These are phyloP conservation scores for Habroteleia sp. DNA, from an alignment of 2,888 invertebrate genomes.

Conservation along the genomic window DNA sequence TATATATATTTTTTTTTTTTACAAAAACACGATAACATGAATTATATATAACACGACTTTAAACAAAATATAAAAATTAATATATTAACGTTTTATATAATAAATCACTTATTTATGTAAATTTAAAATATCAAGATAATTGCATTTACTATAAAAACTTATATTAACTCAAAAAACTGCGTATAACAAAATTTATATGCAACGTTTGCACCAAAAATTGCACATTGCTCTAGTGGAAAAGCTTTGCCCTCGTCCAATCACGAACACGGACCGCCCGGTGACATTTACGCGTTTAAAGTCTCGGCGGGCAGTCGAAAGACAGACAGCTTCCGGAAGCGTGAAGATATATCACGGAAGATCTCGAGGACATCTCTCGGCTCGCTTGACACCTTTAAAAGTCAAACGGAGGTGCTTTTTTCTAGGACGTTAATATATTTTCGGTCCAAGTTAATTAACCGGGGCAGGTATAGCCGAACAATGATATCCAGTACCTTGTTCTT, in stretches of 20 bases:
- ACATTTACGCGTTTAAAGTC: conserved; percentile 50
- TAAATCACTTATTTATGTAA: no score
- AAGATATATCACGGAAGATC: conserved; percentile 74
- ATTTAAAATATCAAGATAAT: no score
- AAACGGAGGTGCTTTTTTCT: conserved; percentile 14
- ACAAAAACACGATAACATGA: no score
- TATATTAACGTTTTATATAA: no score
- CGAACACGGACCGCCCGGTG: conserved; percentile 42
- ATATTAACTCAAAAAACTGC: no score
- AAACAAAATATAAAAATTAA: no score
- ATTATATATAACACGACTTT: no score
- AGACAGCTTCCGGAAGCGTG: conserved; percentile 79
- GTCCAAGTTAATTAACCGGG: conserved; percentile 75
- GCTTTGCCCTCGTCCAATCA: conserved; percentile 6
- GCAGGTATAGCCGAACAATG: conserved; percentile 67
- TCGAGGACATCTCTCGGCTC: conserved; percentile 58
- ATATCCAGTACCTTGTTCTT: conserved; percentile 70
- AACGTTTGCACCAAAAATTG: conserved; percentile 24
- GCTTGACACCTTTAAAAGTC: conserved; percentile 51
- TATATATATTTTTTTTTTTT: no score
- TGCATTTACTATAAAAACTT: no score
- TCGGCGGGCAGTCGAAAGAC: conserved; percentile 67
- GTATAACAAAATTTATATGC: no score
- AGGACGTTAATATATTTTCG: conserved; percentile 49
- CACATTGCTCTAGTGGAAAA: conserved; percentile 14